phyloP scores from a whole-genome alignment of 2,888 invertebrate species.

The Girardia tigrina region DNA sequence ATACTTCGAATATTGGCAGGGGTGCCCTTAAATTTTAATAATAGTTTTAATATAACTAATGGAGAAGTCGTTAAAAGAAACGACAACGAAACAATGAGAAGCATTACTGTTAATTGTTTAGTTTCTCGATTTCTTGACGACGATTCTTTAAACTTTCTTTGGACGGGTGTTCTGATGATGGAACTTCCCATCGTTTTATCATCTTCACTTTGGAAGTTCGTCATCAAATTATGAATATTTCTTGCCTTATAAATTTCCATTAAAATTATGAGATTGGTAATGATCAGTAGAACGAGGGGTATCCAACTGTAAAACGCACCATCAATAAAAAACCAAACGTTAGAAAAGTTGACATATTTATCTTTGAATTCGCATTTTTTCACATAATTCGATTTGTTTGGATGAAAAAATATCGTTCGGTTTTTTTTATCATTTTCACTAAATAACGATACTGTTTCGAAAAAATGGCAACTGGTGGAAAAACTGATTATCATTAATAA shows the following conservation, averaged over 20 bases:
- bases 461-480: constrained; percentile 42
- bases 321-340: constrained; percentile 30
- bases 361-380: constrained; percentile 28
- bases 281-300: constrained; percentile 23
- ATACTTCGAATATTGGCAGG: not conserved
- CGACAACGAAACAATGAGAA: constrained; percentile 30
- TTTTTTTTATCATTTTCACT: not conserved
- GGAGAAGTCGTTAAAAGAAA: constrained; percentile 36
- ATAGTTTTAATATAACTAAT: constrained; percentile 35
- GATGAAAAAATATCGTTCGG: not conserved
- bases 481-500: constrained; percentile 40
- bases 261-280: constrained; percentile 30
- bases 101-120: constrained; percentile 36
- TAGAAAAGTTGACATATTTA: not conserved
- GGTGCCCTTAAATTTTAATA: not conserved
- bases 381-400: not conserved
- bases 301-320: constrained; percentile 34
- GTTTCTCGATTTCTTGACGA: not conserved
- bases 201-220: not conserved
- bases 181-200: not conserved
- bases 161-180: not conserved
- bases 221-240: constrained; percentile 25
- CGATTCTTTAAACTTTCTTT: not conserved
- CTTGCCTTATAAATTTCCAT: constrained; percentile 20
- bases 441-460: constrained; percentile 40